Evolutionary conservation across 2,797 vertebrate genomes (phyloP), one percentile per base, ranked within the genome.

Genomic region (Galaxias olidus): DNA sequence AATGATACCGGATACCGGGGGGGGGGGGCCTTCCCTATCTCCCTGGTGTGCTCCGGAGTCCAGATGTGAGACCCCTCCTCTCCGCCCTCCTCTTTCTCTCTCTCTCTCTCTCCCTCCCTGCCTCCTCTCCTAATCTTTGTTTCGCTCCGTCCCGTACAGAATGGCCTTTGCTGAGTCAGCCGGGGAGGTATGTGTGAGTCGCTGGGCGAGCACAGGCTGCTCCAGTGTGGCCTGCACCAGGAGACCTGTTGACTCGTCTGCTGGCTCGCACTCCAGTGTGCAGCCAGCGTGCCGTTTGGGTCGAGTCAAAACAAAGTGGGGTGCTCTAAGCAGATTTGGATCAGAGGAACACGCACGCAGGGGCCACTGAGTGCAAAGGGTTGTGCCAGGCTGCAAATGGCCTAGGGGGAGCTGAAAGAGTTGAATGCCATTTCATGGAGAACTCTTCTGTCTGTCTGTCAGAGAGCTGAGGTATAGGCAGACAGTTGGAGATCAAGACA

Each of bases 1-100:
- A 71, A 69, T 77, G 78, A 84, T 81, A 85, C 69, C 11, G 66
- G 83, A 85, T 68, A 76, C 41, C 13, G 53, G 8, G 20, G 53
- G 8, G 20, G 9, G 11, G 18, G 40, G 12, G 8, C 13, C 11
- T 55, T 13, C 11, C 4, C 8, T 13, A 20, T 55, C n/a, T 55
- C 61, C n/a, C 15, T 18, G 71, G 75, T 53, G 68, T 77, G 51
- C 63, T 74, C 74, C 63, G 63, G 45, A 62, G 56, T 80, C 75
- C 85, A 85, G 81, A 85, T 85, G 85, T 76, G 71, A 45, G 43
- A 18, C 47, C 45, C 41, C 59, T 45, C 13, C 52, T 43, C 43
- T 42, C 40, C 44, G 40, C 20, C 43, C n/a, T 46, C 30, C 18
- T 46, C 10, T 19, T 44, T 19, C 57, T 17, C 42, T 59, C 57